phyloP scores from a whole-genome alignment of 2,888 invertebrate genomes.

The Gandaritis pyraliata region DNA sequence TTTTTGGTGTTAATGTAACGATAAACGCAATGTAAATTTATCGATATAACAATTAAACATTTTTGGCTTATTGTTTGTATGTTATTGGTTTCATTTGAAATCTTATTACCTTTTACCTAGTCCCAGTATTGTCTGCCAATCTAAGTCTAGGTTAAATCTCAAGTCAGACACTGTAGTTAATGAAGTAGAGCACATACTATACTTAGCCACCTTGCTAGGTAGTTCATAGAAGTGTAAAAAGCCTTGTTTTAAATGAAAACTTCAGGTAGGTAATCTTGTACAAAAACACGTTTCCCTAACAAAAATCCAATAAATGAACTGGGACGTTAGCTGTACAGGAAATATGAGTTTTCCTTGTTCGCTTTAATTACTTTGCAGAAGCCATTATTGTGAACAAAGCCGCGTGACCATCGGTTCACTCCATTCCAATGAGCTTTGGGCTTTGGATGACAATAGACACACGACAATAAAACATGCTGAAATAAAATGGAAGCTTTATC shows the following conservation, averaged over 20 bases:
- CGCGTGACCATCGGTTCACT: conserved; percentile 49
- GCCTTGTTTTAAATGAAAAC: background rate
- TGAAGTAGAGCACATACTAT: too few relatives aligned
- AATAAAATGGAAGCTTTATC: background rate
- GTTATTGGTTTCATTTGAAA: conserved; percentile 70
- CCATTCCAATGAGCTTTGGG: conserved; percentile 25
- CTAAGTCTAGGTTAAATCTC: background rate
- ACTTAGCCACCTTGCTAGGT: too few relatives aligned
- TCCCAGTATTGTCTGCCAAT: background rate
- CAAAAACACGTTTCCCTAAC: conserved; percentile 23
- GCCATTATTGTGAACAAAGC: conserved; percentile 38
- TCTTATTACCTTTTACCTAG: conserved; percentile 32
- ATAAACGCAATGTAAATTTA: conserved; percentile 82
- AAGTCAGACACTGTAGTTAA: too few relatives aligned
- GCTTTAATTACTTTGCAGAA: conserved; percentile 26
- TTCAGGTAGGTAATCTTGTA: background rate
- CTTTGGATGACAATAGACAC: conserved; percentile 13
- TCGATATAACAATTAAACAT: conserved; percentile 82
- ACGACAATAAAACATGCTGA: background rate
- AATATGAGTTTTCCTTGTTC: conserved; percentile 36
- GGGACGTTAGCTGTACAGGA: conserved; percentile 15
- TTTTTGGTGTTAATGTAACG: conserved; percentile 72
- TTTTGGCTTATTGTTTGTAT: conserved; percentile 83
- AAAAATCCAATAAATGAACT: conserved; percentile 27
- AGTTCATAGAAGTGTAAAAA: background rate